Evolutionary conservation across 35 echinoderm and acorn worm species (phyloP).

Genomic region (Amphiura filiformis): DNA sequence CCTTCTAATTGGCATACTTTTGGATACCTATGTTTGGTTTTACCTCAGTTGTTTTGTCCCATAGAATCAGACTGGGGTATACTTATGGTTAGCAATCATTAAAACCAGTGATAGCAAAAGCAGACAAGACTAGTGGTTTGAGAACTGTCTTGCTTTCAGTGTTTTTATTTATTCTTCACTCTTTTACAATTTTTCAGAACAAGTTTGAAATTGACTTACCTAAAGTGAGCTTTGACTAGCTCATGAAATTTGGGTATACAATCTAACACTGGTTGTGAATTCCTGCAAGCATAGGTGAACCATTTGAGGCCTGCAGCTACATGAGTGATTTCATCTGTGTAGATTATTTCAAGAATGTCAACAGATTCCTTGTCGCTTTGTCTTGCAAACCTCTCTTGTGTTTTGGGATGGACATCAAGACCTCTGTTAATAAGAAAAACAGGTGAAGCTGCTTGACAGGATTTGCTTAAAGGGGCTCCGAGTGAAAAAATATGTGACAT

Average conservation of each 20-base stretch:
- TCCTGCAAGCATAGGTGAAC: slow-evolving; percentile 83
- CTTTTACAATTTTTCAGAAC: too few species aligned
- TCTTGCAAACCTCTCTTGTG: slow-evolving; percentile 61
- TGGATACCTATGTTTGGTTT: too few species aligned
- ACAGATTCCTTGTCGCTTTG: slow-evolving; percentile 68
- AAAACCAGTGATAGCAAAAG: too few species aligned
- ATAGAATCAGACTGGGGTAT: too few species aligned
- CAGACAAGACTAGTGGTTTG: too few species aligned
- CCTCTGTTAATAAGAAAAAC: slow-evolving; percentile 42
- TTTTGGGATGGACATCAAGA: slow-evolving; percentile 85
- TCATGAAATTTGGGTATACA: slow-evolving; percentile 92
- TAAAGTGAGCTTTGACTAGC: slow-evolving; percentile 76
- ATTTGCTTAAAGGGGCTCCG: neutral
- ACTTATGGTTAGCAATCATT: too few species aligned
- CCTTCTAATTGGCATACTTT: too few species aligned
- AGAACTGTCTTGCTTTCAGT: too few species aligned
- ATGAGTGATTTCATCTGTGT: slow-evolving; percentile 88
- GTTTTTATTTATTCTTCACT: too few species aligned
- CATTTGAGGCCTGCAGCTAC: slow-evolving; percentile 86
- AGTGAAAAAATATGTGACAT: too few species aligned
- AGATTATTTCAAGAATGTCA: slow-evolving; percentile 71
- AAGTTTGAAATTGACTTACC: slow-evolving; percentile 19
- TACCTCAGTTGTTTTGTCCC: too few species aligned
- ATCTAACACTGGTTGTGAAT: slow-evolving; percentile 51
- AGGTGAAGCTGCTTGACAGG: neutral